phyloP scores from a whole-genome alignment of 2,113 vertebrate genomes.

The Anguilla japonica region DNA sequence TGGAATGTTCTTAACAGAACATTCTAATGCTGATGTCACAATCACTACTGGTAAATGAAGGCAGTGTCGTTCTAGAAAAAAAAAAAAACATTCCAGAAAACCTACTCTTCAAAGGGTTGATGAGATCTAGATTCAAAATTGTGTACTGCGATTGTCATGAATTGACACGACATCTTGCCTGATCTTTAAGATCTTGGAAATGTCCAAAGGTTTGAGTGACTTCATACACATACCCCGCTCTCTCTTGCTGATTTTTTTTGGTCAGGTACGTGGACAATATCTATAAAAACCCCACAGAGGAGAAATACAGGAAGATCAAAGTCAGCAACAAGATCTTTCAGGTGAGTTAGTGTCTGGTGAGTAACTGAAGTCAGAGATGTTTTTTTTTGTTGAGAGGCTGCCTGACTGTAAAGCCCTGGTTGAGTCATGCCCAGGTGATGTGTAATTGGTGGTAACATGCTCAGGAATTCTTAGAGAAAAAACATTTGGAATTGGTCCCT shows the following conservation, averaged over 20 bases:
- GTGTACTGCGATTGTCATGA: neutral
- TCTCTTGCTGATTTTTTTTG: neutral
- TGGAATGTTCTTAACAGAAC: too few species aligned
- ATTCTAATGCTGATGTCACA: too few species aligned
- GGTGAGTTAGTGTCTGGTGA: conserved; percentile 61
- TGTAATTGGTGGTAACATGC: too few species aligned
- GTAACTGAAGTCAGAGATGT: neutral
- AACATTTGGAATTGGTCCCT: too few species aligned
- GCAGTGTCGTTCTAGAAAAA: too few species aligned
- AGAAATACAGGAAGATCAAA: conserved; percentile 91
- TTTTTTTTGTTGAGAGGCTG: conserved; percentile 5
- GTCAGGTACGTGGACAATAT: conserved; percentile 92
- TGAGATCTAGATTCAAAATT: too few species aligned
- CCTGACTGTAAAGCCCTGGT: neutral
- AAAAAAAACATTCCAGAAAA: too few species aligned
- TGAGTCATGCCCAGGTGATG: too few species aligned
- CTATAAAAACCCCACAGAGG: conserved; percentile 84
- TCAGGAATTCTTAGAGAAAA: too few species aligned
- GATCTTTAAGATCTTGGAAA: neutral
- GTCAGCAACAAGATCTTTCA: conserved; percentile 93
- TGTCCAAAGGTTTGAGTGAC: neutral
- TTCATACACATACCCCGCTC: neutral
- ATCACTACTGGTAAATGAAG: too few species aligned
- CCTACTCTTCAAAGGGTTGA: too few species aligned
- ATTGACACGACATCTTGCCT: neutral